A percentile compares a stretch with the other conserved stretches of the same genome.
Evolutionary conservation across 2,797 vertebrate species (phyloP).

Genomic region (Siniperca scherzeri): DNA sequence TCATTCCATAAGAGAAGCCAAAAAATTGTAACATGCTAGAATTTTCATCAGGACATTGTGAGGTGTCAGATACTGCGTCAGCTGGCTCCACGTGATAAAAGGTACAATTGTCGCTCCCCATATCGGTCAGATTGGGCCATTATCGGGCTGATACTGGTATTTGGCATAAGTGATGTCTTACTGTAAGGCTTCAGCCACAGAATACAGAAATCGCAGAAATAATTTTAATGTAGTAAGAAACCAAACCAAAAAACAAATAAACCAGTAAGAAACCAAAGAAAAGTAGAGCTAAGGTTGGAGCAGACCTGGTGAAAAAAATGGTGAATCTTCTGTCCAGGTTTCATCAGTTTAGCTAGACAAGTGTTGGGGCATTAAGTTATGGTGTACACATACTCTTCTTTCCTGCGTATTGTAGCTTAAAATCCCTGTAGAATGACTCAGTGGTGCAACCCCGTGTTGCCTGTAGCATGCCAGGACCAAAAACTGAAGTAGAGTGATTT

Average conservation of each 20-base stretch:
- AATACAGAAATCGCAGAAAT: constrained; percentile 6
- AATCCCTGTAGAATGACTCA: not conserved
- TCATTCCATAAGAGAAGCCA: too few species aligned
- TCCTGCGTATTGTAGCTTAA: not conserved
- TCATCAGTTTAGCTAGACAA: not conserved
- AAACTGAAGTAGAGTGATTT: not conserved
- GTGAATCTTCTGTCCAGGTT: not conserved
- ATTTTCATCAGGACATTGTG: not conserved
- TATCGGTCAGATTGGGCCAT: not conserved
- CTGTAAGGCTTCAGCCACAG: not conserved
- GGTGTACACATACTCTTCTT: not conserved
- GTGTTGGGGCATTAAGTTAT: not conserved
- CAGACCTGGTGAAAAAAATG: too few species aligned
- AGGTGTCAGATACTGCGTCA: not conserved
- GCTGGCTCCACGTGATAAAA: not conserved
- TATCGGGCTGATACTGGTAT: not conserved
- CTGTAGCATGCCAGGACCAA: not conserved
- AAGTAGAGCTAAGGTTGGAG: not conserved
- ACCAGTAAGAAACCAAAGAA: not conserved
- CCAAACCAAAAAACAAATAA: not conserved
- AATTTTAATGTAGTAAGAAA: not conserved
- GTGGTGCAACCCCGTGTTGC: not conserved
- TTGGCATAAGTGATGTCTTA: not conserved
- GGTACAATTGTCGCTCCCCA: not conserved
- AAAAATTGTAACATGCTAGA: too few species aligned